Evolutionary conservation across 2,888 invertebrate species (phyloP), one percentile per base, ranked within the genome.

Genomic region (Ophraella communa): DNA sequence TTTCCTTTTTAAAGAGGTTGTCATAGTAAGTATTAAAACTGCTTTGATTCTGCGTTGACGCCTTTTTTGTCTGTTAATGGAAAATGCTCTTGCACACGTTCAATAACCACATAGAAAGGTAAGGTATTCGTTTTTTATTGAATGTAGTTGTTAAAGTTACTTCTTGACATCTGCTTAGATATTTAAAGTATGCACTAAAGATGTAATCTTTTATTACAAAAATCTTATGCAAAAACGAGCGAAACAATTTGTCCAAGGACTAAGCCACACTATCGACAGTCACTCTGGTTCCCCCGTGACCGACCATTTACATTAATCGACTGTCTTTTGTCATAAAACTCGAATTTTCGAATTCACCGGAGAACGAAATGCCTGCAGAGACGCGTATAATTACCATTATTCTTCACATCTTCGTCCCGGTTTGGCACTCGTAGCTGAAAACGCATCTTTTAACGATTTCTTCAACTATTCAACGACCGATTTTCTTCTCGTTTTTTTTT

Each of bases 301-400:
- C 27, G 30, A 27, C 52, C 39, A 42, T 60, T 60, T 60, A 53
- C 53, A 60, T 27, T 44, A 60, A 60, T 51, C 49, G 49, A 51
- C 49, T 51, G 49, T 51, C 49, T 51, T 51, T 51, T 44, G 60
- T 60, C 60, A 53, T 60, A 60, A 60, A 60, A 60, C 21, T 60
- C 52, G 60, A 60, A 60, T 60, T 52, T 60, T 20, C 60, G 52
- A 60, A 60, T 60, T 14, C 60, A 52, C 52, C 14, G 20, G 60
- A 60, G 60, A 60, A 44, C 35, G 52, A 51, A 51, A 23, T 51
- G 49, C 49, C 49, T 27, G 8, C 53, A 8, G 24, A 52, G 60
- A 24, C 52, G 60, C 60, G 52, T 60, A 20, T 60, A 60, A 60
- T 60, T 60, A 60, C 30, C 52, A 53, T 60, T 60, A 60, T 60